These are phyloP conservation scores for rat (Rattus norvegicus) DNA, from an alignment of 2,113 vertebrate species.

Conservation along the genomic window DNA sequence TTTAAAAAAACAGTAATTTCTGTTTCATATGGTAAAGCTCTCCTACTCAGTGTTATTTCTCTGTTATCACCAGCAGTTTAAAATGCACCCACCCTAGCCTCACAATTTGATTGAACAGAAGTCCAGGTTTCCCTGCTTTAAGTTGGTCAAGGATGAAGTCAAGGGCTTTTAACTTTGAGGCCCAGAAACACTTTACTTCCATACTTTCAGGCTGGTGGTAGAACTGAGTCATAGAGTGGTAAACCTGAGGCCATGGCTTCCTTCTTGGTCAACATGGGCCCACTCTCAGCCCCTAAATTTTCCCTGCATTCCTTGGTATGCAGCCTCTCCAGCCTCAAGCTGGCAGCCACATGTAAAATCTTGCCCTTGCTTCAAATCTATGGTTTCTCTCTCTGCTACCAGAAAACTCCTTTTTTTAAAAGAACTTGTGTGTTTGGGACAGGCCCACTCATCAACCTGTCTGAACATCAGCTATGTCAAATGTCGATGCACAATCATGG, in stretches of 20 bases:
- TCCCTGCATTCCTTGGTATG: neutral
- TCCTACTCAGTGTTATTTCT: neutral
- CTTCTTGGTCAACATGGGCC: neutral
- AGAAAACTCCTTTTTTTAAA: slow-evolving; percentile 3
- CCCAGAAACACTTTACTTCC: neutral
- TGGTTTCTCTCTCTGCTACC: neutral
- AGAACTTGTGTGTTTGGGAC: neutral
- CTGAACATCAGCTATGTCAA: neutral
- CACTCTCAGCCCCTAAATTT: neutral
- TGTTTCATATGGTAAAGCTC: neutral
- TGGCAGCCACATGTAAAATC: neutral
- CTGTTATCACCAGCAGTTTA: neutral
- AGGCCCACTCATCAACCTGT: neutral
- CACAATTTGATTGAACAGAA: neutral
- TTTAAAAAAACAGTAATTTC: neutral
- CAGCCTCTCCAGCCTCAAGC: neutral
- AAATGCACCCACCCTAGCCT: neutral
- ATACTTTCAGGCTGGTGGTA: neutral
- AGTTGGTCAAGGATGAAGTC: neutral
- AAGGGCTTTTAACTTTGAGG: neutral
- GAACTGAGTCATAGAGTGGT: neutral
- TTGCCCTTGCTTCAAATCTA: neutral
- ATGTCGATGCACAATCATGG: neutral
- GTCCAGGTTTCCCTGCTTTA: neutral
- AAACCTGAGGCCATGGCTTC: neutral